Conservation (phyloP, 2,113 vertebrate species). For the Cebidichthys violaceus region DNA sequence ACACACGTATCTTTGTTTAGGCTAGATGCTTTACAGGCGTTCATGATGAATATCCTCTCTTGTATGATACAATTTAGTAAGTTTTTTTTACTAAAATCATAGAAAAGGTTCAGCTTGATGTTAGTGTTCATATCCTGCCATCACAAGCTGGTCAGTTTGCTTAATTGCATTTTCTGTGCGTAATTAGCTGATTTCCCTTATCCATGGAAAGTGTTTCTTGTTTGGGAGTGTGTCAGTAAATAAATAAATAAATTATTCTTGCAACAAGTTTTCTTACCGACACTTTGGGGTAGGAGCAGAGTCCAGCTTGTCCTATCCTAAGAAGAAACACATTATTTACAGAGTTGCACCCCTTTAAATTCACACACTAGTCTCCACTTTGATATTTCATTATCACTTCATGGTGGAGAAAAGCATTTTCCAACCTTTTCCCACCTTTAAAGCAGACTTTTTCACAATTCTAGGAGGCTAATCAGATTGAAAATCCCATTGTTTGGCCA, state of each 20-base stretch:
- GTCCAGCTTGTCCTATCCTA: background rate
- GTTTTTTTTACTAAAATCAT: background rate
- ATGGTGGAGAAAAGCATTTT: constrained; percentile 7
- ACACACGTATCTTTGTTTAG: background rate
- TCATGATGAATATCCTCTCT: background rate
- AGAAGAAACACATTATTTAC: constrained; percentile 16
- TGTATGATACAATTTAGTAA: background rate
- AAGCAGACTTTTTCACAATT: background rate
- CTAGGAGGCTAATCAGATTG: background rate
- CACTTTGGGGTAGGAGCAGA: background rate
- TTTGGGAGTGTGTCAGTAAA: background rate
- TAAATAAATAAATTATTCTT: too few relatives aligned
- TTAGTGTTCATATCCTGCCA: background rate
- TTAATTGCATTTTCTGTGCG: background rate
- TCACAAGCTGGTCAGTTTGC: background rate
- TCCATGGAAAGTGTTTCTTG: too few relatives aligned
- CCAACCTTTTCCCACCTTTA: background rate
- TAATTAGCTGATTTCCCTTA: background rate
- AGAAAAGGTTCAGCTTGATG: background rate
- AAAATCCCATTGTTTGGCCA: background rate
- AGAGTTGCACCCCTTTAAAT: background rate
- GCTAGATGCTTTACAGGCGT: background rate
- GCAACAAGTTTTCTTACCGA: background rate
- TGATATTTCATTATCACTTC: constrained; percentile 9
- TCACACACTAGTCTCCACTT: constrained; percentile 1